Percentiles rank a stretch among this genome's conserved stretches.
Evolutionary conservation across 2,113 vertebrate species (phyloP).

Genomic region (Aix galericulata): DNA sequence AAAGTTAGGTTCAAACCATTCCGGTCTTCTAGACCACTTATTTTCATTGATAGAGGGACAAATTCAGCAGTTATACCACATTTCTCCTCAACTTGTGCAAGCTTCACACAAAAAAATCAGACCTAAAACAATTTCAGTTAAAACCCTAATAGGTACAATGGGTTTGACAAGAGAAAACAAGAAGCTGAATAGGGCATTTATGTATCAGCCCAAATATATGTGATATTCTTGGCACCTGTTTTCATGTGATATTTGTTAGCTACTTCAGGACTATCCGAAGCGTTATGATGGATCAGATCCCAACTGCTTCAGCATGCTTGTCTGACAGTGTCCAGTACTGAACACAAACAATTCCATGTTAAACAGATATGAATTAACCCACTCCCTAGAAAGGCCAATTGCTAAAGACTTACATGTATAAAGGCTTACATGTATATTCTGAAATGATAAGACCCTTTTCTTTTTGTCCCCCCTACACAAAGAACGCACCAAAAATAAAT

Average conservation of each 20-base stretch:
- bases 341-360: rapidly evolving
- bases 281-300: neutral
- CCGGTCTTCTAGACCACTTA: neutral
- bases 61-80: neutral
- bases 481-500: neutral
- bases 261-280: neutral
- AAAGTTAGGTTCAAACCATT: neutral
- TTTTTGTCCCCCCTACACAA: neutral
- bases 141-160: neutral
- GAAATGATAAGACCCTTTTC: neutral
- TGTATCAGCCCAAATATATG: neutral
- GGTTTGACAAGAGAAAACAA: neutral
- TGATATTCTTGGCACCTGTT: neutral
- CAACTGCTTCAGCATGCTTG: neutral
- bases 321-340: neutral
- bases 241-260: neutral
- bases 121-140: neutral
- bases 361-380: neutral
- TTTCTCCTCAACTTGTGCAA: neutral
- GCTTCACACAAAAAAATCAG: neutral
- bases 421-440: neutral
- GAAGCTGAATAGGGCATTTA: neutral
- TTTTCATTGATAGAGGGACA: neutral
- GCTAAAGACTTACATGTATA: neutral
- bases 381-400: neutral